Evolutionary conservation across 2,113 vertebrate genomes (phyloP), one percentile per base, ranked within the genome.

Genomic region (Xenus cinereus): DNA sequence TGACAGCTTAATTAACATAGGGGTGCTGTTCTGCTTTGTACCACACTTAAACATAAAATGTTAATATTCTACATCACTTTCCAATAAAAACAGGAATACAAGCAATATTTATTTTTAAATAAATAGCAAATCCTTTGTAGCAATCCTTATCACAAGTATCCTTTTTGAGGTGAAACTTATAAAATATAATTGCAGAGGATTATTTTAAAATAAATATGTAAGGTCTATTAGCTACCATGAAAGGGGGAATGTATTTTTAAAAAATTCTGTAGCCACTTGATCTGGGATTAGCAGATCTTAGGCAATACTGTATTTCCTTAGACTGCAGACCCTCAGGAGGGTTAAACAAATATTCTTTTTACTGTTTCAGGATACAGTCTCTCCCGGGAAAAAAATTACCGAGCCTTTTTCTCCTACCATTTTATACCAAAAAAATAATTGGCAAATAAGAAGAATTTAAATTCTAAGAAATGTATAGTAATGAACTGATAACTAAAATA

Each of bases 401-500:
- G 0, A 93, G 82, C 54, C 53, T 95, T 94, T 96, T 95, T 72
- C 91, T 94, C 82, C 74, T 95, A 96, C 74, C 56, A 77, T 96
- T 94, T 95, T 78, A 89, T 95, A 96, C 77, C 92, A 93, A 72
- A 79, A 92, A 96, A 89, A 92, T 96, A 95, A 87, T 68, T 95
- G 82, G 32, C 74, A 90, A 96, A 93, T 84, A 95, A 53, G 74
- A 96, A 92, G 91, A 96, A 89, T 93, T 93, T 97, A 91, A 83
- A 87, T 96, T 85, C 85, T 93, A 69, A 74, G 91, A 96, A 96
- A 94, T 66, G 45, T 96, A 90, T 76, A 97, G 92, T 93, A 97
- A 89, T 94, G 84, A 97, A 95, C 87, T 92, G 45, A 92, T 96
- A 74, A 96, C 73, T 63, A 87, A 93, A 97, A 96, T 87, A 94